Percentiles rank a stretch among this genome's conserved stretches.
phyloP scores from a whole-genome alignment of 2,797 vertebrate genomes.

The Pelobates cultripes region DNA sequence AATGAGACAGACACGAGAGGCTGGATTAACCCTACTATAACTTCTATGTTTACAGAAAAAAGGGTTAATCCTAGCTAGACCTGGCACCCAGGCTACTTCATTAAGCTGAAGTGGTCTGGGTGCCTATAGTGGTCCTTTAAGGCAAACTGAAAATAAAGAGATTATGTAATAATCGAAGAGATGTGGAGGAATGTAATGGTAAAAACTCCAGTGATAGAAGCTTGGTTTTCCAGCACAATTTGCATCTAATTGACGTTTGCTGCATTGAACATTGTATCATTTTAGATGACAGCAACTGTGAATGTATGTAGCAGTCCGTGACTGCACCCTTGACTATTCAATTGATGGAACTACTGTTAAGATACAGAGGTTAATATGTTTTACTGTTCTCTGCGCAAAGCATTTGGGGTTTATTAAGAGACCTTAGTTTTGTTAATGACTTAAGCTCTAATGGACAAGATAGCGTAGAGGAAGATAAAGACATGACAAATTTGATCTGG shows the following conservation, averaged over 20 bases:
- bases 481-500: conserved; percentile 24
- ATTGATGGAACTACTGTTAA: conserved; percentile 51
- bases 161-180: neutral
- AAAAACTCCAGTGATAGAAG: neutral
- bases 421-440: conserved; percentile 53
- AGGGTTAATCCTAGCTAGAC: no score
- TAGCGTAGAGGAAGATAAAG: conserved; percentile 34
- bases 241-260: conserved; percentile 39
- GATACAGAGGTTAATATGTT: conserved; percentile 56
- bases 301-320: conserved; percentile 32
- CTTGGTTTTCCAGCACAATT: neutral
- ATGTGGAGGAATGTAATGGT: conserved; percentile 13
- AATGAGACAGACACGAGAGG: no score
- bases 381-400: conserved; percentile 48
- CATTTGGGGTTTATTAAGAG: conserved; percentile 55
- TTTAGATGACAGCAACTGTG: conserved; percentile 37
- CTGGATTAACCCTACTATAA: no score
- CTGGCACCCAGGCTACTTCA: no score
- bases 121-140: no score
- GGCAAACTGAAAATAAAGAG: neutral
- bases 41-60: no score
- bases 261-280: conserved; percentile 22
- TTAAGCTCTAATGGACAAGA: conserved; percentile 35
- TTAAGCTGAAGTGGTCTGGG: no score
- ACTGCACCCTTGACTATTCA: conserved; percentile 48